These are phyloP conservation scores for Sakesphorus luctuosus DNA, from an alignment of 2,113 vertebrate species.

Conservation along the genomic window DNA sequence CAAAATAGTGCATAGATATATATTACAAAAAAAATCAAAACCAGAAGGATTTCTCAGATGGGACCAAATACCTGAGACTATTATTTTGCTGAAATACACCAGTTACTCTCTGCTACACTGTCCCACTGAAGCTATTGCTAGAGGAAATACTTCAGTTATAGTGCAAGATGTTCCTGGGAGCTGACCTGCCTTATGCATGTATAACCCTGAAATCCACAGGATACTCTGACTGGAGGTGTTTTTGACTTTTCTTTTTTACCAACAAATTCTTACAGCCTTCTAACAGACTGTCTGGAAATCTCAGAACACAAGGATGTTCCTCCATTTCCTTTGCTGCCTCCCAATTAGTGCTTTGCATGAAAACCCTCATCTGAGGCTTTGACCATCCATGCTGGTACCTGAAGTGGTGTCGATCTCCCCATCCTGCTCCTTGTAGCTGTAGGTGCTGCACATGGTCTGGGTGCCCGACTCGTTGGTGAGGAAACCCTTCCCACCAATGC, in stretches of 20 bases:
- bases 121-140: neutral
- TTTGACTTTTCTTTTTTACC: neutral
- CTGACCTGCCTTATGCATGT: fast-evolving
- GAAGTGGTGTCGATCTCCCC: slow-evolving; percentile 57
- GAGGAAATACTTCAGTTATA: neutral
- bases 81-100: neutral
- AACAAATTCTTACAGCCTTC: neutral
- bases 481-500: slow-evolving; percentile 76
- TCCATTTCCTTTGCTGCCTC: neutral
- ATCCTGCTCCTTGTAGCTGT: slow-evolving; percentile 72
- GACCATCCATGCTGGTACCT: slow-evolving; percentile 14
- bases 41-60: neutral
- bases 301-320: neutral
- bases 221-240: neutral
- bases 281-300: neutral
- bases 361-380: neutral
- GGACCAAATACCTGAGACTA: neutral
- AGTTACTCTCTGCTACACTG: too few species aligned
- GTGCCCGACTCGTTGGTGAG: slow-evolving; percentile 73
- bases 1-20: fast-evolving
- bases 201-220: neutral
- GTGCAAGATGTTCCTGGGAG: neutral
- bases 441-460: slow-evolving; percentile 49
- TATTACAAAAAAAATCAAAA: neutral
- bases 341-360: fast-evolving